Conservation (phyloP, 2,797 vertebrate genomes). For the Scolopax bukidnonensis region DNA sequence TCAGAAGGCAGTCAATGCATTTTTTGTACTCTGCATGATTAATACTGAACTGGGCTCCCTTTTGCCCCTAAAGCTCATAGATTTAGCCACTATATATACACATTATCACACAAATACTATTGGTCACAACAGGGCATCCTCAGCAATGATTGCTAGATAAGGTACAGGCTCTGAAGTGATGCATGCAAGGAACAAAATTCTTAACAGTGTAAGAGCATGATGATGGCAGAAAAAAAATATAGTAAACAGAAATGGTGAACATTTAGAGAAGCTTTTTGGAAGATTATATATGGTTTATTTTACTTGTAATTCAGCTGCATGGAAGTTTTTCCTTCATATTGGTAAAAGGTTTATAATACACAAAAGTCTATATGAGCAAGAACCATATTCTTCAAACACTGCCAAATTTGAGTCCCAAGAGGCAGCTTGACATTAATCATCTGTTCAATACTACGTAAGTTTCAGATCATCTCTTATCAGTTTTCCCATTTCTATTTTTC, state of each 20-base stretch:
- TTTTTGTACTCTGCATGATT: not conserved
- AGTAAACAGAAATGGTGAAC: not conserved
- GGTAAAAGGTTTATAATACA: not conserved
- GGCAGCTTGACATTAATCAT: not conserved
- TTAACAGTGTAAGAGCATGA: not conserved
- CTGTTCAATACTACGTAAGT: not conserved
- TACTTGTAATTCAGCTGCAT: not conserved
- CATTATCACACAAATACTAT: rapidly evolving
- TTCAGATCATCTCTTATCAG: not conserved
- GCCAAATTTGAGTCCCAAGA: not conserved
- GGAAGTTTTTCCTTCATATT: not conserved
- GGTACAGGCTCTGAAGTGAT: not conserved
- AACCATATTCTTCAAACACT: not conserved
- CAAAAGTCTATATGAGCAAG: not conserved
- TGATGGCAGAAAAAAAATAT: rapidly evolving
- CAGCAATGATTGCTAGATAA: rapidly evolving
- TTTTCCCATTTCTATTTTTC: not conserved
- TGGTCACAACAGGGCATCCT: not conserved
- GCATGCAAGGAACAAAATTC: not conserved
- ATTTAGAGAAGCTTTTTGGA: not conserved
- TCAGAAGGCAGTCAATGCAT: not conserved
- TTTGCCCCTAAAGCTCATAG: not conserved
- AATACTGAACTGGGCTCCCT: not conserved
- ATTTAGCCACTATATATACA: not conserved
- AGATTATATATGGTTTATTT: not conserved